A percentile compares a stretch with the other conserved stretches of the same genome.
Evolutionary conservation across 2,888 invertebrate genomes (phyloP).

Genomic region (Eustalomyia histrio): DNA sequence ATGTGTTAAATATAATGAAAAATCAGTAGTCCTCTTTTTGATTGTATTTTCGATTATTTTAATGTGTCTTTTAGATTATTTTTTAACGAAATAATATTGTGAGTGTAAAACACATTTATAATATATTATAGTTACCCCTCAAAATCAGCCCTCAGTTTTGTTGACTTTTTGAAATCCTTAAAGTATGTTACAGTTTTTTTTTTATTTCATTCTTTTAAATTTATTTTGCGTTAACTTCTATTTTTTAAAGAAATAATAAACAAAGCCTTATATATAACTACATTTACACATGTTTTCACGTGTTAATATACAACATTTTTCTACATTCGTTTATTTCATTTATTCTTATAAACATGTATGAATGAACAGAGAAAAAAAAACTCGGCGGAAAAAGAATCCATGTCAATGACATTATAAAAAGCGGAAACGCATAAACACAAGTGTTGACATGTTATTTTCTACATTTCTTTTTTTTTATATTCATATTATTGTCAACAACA

Average conservation of each 20-base stretch:
- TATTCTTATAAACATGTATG: constrained; percentile 19
- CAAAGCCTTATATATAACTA: too few species aligned
- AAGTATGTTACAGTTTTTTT: not conserved
- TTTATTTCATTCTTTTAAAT: not conserved
- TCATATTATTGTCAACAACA: constrained; percentile 60
- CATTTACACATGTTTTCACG: constrained; percentile 2
- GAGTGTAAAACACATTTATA: too few species aligned
- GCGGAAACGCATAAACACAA: constrained; percentile 78
- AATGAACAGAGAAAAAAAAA: not conserved
- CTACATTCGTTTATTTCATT: constrained; percentile 1
- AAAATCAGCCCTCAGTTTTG: not conserved
- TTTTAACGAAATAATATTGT: too few species aligned
- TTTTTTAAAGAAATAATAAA: not conserved
- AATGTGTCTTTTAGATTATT: too few species aligned
- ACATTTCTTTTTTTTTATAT: not conserved
- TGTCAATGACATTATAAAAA: constrained; percentile 78
- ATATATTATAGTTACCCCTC: not conserved
- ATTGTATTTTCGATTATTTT: too few species aligned
- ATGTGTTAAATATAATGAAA: too few species aligned
- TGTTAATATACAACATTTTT: not conserved
- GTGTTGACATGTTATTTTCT: constrained; percentile 73
- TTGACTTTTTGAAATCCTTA: not conserved
- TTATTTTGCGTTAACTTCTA: not conserved
- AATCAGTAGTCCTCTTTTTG: too few species aligned
- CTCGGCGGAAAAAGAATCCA: constrained; percentile 67